phyloP scores from a whole-genome alignment of 2,888 invertebrate genomes.

The Clusia tigrina region DNA sequence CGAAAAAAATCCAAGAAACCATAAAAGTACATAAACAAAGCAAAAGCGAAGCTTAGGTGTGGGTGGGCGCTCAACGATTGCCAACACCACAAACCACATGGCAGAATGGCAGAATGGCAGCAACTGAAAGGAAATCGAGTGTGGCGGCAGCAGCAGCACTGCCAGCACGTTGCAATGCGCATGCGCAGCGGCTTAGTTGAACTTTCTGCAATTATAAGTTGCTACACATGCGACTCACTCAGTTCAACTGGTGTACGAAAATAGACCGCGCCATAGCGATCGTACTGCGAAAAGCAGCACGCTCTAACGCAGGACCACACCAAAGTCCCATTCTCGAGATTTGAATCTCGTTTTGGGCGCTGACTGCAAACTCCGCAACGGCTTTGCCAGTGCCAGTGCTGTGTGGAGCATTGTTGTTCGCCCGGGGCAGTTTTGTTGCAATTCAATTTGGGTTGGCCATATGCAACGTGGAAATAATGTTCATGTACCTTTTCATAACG shows the following conservation, averaged over 20 bases:
- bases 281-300: not conserved
- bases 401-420: too few species aligned
- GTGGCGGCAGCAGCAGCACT: not conserved
- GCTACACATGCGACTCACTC: not conserved
- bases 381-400: too few species aligned
- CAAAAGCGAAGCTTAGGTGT: constrained; percentile 27
- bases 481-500: too few species aligned
- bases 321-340: not conserved
- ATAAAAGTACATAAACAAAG: constrained; percentile 21
- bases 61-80: constrained; percentile 44
- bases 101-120: not conserved
- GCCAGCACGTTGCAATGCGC: not conserved
- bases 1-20: not conserved
- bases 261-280: not conserved
- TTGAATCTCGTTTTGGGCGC: not conserved
- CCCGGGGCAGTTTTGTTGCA: not conserved
- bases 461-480: constrained; percentile 28
- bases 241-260: not conserved
- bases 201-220: constrained; percentile 8
- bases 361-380: too few species aligned
- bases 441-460: constrained; percentile 30
- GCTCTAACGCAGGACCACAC: not conserved
- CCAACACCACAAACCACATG: constrained; percentile 1
- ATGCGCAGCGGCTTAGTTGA: not conserved
- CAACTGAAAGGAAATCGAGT: too few species aligned